Percentiles rank a stretch among this genome's conserved stretches.
Evolutionary conservation across 2,113 vertebrate genomes (phyloP).

Genomic region (Marmota monax): DNA sequence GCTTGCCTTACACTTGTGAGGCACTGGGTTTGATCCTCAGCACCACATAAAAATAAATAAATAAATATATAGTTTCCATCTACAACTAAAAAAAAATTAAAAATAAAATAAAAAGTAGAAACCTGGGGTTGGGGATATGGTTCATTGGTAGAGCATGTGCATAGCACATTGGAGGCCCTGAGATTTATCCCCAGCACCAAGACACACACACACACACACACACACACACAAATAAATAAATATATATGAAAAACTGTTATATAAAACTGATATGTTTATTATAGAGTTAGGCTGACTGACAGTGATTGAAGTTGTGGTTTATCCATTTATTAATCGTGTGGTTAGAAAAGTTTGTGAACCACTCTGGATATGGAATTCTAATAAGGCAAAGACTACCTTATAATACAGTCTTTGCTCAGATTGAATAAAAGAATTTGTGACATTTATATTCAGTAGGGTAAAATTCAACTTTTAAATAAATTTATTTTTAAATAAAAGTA

Average conservation of each 20-base stretch:
- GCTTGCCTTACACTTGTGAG: too few species aligned
- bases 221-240: too few species aligned
- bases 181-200: not conserved
- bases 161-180: not conserved
- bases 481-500: not conserved
- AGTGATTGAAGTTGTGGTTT: not conserved
- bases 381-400: not conserved
- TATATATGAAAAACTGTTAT: too few species aligned
- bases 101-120: too few species aligned
- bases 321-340: not conserved
- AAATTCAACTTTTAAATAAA: not conserved
- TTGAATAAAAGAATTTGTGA: slow-evolving; percentile 18
- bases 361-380: not conserved
- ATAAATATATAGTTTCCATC: too few species aligned
- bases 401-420: not conserved
- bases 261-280: not conserved
- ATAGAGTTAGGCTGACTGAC: not conserved
- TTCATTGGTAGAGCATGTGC: not conserved
- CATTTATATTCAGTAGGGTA: not conserved
- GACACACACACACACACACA: too few species aligned
- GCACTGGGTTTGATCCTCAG: too few species aligned
- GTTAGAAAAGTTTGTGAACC: not conserved
- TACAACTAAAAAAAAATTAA: too few species aligned
- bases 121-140: not conserved
- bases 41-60: too few species aligned